These are phyloP conservation scores for Pedetes capensis DNA, from an alignment of 2,113 vertebrate species.

Conservation along the genomic window DNA sequence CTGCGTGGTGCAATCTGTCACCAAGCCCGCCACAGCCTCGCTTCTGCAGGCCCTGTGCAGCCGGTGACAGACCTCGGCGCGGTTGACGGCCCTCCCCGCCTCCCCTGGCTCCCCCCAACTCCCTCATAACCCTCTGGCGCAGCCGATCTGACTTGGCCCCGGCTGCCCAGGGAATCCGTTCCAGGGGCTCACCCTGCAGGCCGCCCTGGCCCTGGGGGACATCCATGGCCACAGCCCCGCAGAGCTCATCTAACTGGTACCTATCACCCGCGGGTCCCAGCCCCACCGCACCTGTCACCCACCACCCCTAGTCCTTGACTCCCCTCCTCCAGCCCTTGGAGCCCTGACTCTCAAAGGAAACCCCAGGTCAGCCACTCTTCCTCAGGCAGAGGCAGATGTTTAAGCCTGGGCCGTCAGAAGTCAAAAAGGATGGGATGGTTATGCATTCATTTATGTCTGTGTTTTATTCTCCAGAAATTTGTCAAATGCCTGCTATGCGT, in stretches of 20 bases:
- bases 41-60: neutral
- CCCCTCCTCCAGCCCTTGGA: neutral
- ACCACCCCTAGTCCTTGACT: too few species aligned
- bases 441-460: neutral
- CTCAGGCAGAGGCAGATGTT: neutral
- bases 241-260: neutral
- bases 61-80: neutral
- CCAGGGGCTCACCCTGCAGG: neutral
- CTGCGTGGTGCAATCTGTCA: neutral
- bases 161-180: neutral
- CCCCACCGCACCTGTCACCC: fast-evolving
- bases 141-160: neutral
- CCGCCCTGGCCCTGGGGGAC: neutral
- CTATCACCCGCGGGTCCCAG: too few species aligned
- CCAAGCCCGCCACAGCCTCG: fast-evolving
- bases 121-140: neutral
- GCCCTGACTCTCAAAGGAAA: neutral
- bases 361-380: neutral
- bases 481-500: neutral
- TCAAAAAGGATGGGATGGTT: neutral
- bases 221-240: neutral
- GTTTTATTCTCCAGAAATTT: neutral
- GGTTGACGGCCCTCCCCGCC: neutral
- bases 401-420: neutral
- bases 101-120: neutral